Percentiles rank a stretch among this genome's conserved stretches.
Conservation (phyloP, 2,797 vertebrate species). For the Coreius guichenoti region DNA sequence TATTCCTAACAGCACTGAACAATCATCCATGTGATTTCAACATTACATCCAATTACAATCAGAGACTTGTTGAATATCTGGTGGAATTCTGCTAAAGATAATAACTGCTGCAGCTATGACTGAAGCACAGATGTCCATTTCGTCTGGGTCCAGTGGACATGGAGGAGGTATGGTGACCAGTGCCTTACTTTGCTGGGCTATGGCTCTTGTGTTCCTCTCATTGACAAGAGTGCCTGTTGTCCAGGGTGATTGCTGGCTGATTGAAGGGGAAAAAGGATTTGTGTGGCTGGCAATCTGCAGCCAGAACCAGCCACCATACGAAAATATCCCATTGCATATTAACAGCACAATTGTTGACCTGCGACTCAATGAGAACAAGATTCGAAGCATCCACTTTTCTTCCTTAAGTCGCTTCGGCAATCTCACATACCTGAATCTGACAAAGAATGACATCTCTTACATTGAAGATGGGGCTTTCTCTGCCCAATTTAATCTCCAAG, state of each 20-base stretch:
- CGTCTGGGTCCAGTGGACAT: slow-evolving; percentile 73
- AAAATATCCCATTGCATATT: slow-evolving; percentile 95
- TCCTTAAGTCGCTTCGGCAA: slow-evolving; percentile 96
- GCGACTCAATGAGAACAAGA: slow-evolving; percentile 98
- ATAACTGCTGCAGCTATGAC: slow-evolving; percentile 41
- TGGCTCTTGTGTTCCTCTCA: slow-evolving; percentile 77
- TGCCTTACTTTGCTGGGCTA: slow-evolving; percentile 81
- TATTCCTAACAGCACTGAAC: not conserved
- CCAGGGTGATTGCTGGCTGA: slow-evolving; percentile 95
- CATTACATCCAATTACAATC: slow-evolving; percentile 21
- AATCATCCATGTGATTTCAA: slow-evolving; percentile 13
- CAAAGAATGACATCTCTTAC: slow-evolving; percentile 96
- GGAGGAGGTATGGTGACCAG: slow-evolving; percentile 75
- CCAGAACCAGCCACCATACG: slow-evolving; percentile 97
- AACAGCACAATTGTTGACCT: slow-evolving; percentile 98
- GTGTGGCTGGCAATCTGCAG: slow-evolving; percentile 99
- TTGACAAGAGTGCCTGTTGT: slow-evolving; percentile 79
- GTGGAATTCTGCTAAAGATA: not conserved
- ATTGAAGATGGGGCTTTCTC: slow-evolving; percentile 97
- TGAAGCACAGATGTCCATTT: slow-evolving; percentile 43
- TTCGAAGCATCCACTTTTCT: slow-evolving; percentile 92
- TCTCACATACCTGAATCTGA: slow-evolving; percentile 98
- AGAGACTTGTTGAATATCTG: slow-evolving; percentile 27
- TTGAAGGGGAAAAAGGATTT: slow-evolving; percentile 97
- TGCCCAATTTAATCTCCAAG: slow-evolving; percentile 95